Evolutionary conservation across 2,797 vertebrate species (phyloP).

Genomic region (Crenichthys baileyi): DNA sequence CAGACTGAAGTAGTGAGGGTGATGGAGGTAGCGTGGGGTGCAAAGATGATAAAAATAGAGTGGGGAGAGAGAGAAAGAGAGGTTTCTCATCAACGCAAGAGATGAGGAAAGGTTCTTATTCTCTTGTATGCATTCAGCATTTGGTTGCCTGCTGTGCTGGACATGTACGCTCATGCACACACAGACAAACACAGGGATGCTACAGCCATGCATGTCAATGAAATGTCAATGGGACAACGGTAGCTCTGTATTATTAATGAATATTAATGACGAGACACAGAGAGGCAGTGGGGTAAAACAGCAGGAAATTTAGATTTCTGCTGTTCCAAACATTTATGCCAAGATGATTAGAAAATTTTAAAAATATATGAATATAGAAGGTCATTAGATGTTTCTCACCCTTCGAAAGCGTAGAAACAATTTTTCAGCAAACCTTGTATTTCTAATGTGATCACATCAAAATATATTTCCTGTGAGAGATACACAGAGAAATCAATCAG

Average conservation of each 20-base stretch:
- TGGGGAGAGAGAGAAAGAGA: conserved; percentile 34
- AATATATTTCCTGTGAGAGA: neutral
- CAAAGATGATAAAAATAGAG: conserved; percentile 69
- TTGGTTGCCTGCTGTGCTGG: conserved; percentile 31
- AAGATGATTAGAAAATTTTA: conserved; percentile 45
- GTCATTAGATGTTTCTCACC: neutral
- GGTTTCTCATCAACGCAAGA: conserved; percentile 56
- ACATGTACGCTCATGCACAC: conserved; percentile 15
- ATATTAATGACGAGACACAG: conserved; percentile 66
- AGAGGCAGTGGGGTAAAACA: conserved; percentile 48
- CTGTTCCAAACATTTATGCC: conserved; percentile 47
- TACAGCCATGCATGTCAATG: conserved; percentile 61
- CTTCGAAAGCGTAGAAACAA: neutral
- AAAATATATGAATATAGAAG: conserved; percentile 20
- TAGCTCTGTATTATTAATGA: conserved; percentile 62
- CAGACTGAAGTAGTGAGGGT: conserved; percentile 29
- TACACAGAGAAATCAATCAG: neutral
- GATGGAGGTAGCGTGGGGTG: conserved; percentile 33
- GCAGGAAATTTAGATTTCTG: conserved; percentile 63
- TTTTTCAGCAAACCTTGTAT: neutral
- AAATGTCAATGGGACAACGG: conserved; percentile 67
- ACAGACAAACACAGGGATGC: conserved; percentile 37
- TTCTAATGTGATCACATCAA: neutral
- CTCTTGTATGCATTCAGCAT: conserved; percentile 66
- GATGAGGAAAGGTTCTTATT: conserved; percentile 62